phyloP scores from a whole-genome alignment of 2,797 vertebrate genomes.

The Sebastes minor region DNA sequence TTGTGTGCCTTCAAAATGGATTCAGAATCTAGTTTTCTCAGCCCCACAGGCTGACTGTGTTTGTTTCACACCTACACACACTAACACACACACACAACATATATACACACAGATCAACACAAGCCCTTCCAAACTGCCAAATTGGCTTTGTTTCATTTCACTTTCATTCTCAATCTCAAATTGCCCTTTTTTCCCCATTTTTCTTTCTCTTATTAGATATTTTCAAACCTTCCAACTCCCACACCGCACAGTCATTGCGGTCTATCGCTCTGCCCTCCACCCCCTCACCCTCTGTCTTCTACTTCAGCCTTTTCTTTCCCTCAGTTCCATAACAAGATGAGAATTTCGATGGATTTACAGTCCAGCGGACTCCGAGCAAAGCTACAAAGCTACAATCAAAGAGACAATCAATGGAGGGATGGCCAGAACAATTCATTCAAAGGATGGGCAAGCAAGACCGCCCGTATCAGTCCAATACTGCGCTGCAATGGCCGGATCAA shows the following conservation, averaged over 20 bases:
- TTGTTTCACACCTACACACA: conserved; percentile 31
- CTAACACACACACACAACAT: conserved; percentile 24
- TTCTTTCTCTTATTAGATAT: conserved; percentile 64
- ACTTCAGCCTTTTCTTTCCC: conserved; percentile 9
- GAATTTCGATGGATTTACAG: conserved; percentile 40
- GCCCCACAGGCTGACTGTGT: conserved; percentile 23
- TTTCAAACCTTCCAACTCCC: conserved; percentile 57
- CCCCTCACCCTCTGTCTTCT: conserved; percentile 35
- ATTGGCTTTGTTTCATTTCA: conserved; percentile 64
- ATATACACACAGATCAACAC: conserved; percentile 38
- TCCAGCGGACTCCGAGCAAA: neutral
- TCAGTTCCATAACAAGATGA: conserved; percentile 27
- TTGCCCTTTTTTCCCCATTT: conserved; percentile 26
- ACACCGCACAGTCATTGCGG: conserved; percentile 15
- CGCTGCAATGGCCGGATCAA: conserved; percentile 20
- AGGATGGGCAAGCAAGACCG: neutral
- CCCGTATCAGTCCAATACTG: neutral
- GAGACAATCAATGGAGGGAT: conserved; percentile 34
- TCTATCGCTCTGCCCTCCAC: conserved; percentile 21
- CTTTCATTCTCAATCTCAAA: conserved; percentile 52
- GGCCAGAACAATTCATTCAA: conserved; percentile 18
- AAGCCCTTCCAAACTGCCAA: conserved; percentile 35
- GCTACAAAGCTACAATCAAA: conserved; percentile 36
- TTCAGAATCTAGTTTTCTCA: conserved; percentile 68
- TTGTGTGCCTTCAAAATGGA: conserved; percentile 63